Evolutionary conservation across 2,113 vertebrate genomes (phyloP).

Genomic region (Psettodes erumei): DNA sequence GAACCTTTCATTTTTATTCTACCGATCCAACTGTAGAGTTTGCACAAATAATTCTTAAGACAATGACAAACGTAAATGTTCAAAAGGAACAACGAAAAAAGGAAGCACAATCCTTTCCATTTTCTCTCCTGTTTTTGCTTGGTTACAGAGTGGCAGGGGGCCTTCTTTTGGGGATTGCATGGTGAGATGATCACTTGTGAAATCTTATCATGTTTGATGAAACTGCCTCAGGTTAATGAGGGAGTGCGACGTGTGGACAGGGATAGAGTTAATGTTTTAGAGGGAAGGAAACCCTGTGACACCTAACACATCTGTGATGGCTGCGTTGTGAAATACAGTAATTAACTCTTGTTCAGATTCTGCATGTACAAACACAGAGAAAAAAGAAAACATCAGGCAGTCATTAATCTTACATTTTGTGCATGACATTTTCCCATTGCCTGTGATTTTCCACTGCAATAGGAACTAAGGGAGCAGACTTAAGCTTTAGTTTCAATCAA

Average conservation of each 20-base stretch:
- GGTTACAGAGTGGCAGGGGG: conserved; percentile 29
- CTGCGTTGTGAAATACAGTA: conserved; percentile 43
- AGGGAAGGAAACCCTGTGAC: conserved; percentile 25
- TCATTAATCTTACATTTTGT: conserved; percentile 61
- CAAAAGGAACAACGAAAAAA: not conserved
- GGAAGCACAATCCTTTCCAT: conserved; percentile 7
- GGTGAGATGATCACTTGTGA: conserved; percentile 39
- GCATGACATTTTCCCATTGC: conserved; percentile 49
- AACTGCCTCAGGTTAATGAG: conserved; percentile 41
- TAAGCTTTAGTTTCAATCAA: conserved; percentile 36
- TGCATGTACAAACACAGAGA: conserved; percentile 32
- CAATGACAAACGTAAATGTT: not conserved
- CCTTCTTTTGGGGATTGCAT: conserved; percentile 39
- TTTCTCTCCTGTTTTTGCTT: not conserved
- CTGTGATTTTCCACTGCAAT: conserved; percentile 28
- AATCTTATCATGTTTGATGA: conserved; percentile 47
- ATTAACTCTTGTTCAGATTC: conserved; percentile 55
- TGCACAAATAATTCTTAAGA: conserved; percentile 2
- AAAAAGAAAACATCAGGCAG: conserved; percentile 55
- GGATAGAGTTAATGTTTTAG: conserved; percentile 10
- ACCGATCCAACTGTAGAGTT: not conserved
- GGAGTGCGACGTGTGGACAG: not conserved
- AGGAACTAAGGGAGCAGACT: conserved; percentile 21
- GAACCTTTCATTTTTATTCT: not conserved
- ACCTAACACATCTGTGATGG: conserved; percentile 30